Conservation (phyloP, 37 sponge, comb jelly and placozoan species). For the Halisarca cf. caerulea region DNA sequence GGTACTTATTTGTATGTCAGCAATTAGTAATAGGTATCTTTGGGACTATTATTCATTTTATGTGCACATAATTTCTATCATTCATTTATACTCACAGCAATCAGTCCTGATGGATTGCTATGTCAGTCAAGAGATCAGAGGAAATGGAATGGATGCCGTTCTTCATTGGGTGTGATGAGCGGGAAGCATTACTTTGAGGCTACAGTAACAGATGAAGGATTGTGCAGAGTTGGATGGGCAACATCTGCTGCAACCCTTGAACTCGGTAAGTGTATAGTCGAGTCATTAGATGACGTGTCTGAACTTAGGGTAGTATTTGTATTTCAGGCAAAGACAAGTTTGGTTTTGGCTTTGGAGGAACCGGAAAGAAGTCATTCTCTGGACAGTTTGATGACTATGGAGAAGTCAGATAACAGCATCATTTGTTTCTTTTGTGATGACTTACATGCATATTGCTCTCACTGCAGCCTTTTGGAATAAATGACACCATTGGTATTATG, state of each 20-base stretch:
- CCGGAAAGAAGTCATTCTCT: slow-evolving; percentile 87
- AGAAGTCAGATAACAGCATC: no score
- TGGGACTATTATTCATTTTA: background rate
- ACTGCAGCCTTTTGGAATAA: slow-evolving; percentile 76
- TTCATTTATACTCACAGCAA: slow-evolving; percentile 54
- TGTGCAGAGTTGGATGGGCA: slow-evolving; percentile 95
- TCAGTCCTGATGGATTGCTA: slow-evolving; percentile 83
- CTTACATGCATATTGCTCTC: background rate
- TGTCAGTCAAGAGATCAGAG: slow-evolving; percentile 87
- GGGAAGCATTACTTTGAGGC: slow-evolving; percentile 91
- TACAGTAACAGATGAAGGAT: slow-evolving; percentile 93
- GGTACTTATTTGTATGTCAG: background rate
- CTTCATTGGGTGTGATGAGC: slow-evolving; percentile 61
- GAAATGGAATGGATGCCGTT: slow-evolving; percentile 82
- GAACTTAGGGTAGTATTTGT: background rate
- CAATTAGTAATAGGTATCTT: background rate
- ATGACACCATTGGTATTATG: slow-evolving; percentile 86
- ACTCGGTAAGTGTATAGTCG: slow-evolving; percentile 54
- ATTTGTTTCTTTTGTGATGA: no score
- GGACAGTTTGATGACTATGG: slow-evolving; percentile 95
- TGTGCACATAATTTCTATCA: background rate
- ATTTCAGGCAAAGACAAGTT: slow-evolving; percentile 72
- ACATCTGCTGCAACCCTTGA: slow-evolving; percentile 72
- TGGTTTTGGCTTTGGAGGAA: slow-evolving; percentile 98
- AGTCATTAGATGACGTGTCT: background rate